Evolutionary conservation across 2,113 vertebrate genomes (phyloP).

Genomic region (Pluvialis apricaria): DNA sequence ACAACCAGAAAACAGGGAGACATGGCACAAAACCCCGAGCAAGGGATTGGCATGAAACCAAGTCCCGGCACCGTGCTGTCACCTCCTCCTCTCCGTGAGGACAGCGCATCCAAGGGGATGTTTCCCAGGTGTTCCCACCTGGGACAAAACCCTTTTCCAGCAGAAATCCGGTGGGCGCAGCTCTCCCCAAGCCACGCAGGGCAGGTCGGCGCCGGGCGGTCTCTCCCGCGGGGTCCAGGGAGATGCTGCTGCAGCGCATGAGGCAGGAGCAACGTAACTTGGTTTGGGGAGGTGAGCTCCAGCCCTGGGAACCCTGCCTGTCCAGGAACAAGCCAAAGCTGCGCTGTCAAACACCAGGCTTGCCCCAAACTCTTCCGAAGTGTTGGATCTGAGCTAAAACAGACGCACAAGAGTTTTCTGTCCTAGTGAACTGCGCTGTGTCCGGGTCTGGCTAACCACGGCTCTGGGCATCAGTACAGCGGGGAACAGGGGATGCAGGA

Average conservation of each 20-base stretch:
- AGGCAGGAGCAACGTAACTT: neutral
- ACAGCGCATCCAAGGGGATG: rapidly evolving
- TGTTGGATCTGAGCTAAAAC: neutral
- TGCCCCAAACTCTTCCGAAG: neutral
- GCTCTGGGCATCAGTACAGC: neutral
- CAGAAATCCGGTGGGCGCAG: neutral
- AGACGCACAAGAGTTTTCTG: neutral
- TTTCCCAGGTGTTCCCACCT: neutral
- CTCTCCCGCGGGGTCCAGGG: rapidly evolving
- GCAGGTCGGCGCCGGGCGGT: neutral
- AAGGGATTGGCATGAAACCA: neutral
- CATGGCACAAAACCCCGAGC: rapidly evolving
- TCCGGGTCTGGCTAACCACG: neutral
- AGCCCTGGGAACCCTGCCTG: neutral
- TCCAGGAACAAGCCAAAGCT: neutral
- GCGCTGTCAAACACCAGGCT: rapidly evolving
- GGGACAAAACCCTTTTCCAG: neutral
- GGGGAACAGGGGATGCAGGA: neutral
- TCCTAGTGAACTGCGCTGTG: neutral
- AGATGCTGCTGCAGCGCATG: rapidly evolving
- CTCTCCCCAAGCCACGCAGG: neutral
- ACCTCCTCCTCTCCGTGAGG: neutral
- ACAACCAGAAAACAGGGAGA: neutral
- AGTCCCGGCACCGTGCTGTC: rapidly evolving
- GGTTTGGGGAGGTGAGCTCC: neutral